phyloP scores from a whole-genome alignment of 2,113 vertebrate genomes.

The Urocolius indicus region DNA sequence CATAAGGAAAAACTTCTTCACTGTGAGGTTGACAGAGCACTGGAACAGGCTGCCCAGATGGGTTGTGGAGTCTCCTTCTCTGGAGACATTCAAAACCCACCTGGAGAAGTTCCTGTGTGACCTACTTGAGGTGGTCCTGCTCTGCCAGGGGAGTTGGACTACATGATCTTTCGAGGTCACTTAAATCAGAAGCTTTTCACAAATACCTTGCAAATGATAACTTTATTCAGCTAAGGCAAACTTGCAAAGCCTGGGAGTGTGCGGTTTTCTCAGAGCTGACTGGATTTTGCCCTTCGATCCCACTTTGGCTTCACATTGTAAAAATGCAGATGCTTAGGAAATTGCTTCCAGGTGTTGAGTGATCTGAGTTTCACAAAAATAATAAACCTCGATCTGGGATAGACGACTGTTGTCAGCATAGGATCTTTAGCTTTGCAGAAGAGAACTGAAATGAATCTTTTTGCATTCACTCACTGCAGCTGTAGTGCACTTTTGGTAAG shows the following conservation, averaged over 20 bases:
- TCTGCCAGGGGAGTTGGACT: no score
- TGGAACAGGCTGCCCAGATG: no score
- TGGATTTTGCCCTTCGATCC: slow-evolving; percentile 50
- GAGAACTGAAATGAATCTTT: background rate
- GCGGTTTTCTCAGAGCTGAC: slow-evolving; percentile 17
- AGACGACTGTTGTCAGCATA: slow-evolving; percentile 27
- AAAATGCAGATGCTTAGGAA: slow-evolving; percentile 67
- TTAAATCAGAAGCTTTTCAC: background rate
- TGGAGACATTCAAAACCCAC: no score
- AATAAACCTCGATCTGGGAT: slow-evolving; percentile 48
- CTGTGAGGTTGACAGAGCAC: no score
- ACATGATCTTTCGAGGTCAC: background rate
- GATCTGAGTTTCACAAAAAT: slow-evolving; percentile 47
- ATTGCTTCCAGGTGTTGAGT: slow-evolving; percentile 61
- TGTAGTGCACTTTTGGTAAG: background rate
- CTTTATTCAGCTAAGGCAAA: background rate
- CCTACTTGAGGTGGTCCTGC: no score
- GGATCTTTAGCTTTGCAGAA: background rate
- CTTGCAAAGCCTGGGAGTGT: background rate
- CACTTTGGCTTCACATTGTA: slow-evolving; percentile 47
- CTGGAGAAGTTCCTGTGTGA: no score
- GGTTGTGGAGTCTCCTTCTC: no score
- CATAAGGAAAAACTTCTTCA: no score
- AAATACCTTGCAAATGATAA: background rate
- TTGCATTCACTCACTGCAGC: background rate